Percentiles rank a stretch among this genome's conserved stretches.
Conservation (phyloP, 1,140 invertebrate species). For the Conus betulinus region DNA sequence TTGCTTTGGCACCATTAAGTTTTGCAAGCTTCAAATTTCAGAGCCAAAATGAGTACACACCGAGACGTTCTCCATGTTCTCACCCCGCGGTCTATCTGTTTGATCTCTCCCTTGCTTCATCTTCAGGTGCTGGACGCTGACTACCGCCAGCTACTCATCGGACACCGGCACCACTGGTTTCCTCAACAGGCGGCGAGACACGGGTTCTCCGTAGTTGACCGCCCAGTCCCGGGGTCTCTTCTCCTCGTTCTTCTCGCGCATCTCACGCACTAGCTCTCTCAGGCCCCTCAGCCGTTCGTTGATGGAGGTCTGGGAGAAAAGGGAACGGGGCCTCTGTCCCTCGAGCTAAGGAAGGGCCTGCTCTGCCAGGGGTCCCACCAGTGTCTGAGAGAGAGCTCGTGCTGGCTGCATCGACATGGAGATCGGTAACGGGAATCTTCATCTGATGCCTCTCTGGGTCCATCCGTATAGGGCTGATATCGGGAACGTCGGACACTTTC, state of each 20-base stretch:
- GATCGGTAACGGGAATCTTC: too few species aligned
- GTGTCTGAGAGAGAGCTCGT: neutral
- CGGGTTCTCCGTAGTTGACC: constrained; percentile 56
- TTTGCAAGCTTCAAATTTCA: too few species aligned
- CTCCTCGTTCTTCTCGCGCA: constrained; percentile 52
- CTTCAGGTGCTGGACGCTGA: too few species aligned
- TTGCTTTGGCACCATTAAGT: too few species aligned
- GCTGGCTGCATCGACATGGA: neutral
- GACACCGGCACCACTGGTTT: constrained; percentile 47
- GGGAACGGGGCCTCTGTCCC: constrained; percentile 18
- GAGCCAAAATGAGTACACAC: too few species aligned
- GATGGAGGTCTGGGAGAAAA: constrained; percentile 37
- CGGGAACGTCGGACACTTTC: neutral
- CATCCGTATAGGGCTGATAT: neutral
- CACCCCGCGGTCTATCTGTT: too few species aligned
- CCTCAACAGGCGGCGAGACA: constrained; percentile 48
- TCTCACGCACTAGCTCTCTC: constrained; percentile 52
- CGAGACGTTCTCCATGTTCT: too few species aligned
- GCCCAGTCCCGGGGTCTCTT: constrained; percentile 54
- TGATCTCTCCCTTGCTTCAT: too few species aligned
- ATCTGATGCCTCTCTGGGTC: neutral
- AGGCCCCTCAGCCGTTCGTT: constrained; percentile 52
- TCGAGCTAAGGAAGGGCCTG: neutral
- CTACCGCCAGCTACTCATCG: neutral
- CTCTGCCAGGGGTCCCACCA: neutral